Base-by-base conservation (phyloP, 2,888 invertebrate species). In the Tortricodes alternella region DNA sequence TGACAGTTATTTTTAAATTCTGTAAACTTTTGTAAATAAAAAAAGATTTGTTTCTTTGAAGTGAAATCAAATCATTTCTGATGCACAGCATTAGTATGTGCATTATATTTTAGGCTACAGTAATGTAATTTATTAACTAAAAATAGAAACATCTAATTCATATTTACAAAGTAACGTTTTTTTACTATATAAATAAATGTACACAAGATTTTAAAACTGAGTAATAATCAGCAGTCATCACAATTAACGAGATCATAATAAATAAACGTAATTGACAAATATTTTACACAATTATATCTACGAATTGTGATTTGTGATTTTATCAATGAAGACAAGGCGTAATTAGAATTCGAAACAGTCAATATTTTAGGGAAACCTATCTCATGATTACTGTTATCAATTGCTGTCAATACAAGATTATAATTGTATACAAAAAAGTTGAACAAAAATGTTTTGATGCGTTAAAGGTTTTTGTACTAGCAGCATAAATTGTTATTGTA, bases 211-310 rank as follows among this genome's bases (percentile, higher is more conserved):
- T 65, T 63, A 70, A 63, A 64, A 56, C 49, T 41, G 41, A 41
- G 41, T 49, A 49, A 35, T 27, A 53, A 53, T 46, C 53, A 63
- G 53, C 58, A 59, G 61, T 62, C 59, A 63, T 66, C 68, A 70
- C 49, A 48, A 70, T 68, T 35, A n/a, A 71, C 75, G 80, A 82
- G 81, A 81, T 80, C 81, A 78, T 62, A 61, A 67, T 68, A 70
- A 71, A 72, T 70, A 69, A 62, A 64, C 63, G 63, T 59, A 60
- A 50, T 53, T 57, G 62, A 53, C 53, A 62, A 62, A 62, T 60
- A 58, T 50, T 44, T 53, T 43, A 56, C 39, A 37, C 41, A 38
- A 19, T 15, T 55, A 53, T 52, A 39, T 16, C 52, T 62, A 62
- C 58, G 52, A 43, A 49, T 60, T 51, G 48, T 53, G 48, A 61